Evolutionary conservation across 2,797 vertebrate species (phyloP).

Genomic region (Ctenosaura bakeri): DNA sequence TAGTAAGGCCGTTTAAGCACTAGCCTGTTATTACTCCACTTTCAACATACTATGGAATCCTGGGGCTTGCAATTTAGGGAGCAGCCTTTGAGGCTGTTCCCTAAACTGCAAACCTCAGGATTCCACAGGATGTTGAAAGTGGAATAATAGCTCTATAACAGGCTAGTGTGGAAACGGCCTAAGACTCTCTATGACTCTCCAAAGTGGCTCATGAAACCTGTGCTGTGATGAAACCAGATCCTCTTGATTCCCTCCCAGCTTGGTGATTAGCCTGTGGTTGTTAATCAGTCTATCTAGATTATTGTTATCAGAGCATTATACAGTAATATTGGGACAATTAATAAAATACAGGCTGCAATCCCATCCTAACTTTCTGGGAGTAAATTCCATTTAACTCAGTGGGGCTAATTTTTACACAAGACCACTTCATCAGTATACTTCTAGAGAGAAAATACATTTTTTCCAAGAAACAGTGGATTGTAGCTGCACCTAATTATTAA

Average conservation of each 20-base stretch:
- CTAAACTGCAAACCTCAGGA: too few relatives aligned
- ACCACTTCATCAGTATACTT: background rate
- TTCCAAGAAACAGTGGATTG: background rate
- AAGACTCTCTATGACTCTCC: background rate
- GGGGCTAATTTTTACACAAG: background rate
- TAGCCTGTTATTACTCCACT: too few relatives aligned
- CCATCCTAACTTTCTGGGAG: background rate
- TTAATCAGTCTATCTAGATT: conserved; percentile 27
- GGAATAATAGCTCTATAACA: too few relatives aligned
- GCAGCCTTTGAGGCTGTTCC: too few relatives aligned
- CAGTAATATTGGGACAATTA: background rate
- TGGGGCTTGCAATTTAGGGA: too few relatives aligned
- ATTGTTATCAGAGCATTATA: background rate
- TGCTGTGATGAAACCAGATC: background rate
- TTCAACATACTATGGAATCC: too few relatives aligned
- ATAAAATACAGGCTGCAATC: background rate
- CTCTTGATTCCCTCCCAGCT: background rate
- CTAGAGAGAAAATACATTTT: background rate
- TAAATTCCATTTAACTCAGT: background rate
- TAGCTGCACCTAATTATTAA: background rate
- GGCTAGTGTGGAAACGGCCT: too few relatives aligned
- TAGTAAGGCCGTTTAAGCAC: too few relatives aligned
- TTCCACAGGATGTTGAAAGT: too few relatives aligned
- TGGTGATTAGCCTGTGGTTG: rapidly evolving
- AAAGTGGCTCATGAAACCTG: background rate